Base-by-base conservation (phyloP, 2,888 invertebrate genomes). In the Ecliptopera silaceata region DNA sequence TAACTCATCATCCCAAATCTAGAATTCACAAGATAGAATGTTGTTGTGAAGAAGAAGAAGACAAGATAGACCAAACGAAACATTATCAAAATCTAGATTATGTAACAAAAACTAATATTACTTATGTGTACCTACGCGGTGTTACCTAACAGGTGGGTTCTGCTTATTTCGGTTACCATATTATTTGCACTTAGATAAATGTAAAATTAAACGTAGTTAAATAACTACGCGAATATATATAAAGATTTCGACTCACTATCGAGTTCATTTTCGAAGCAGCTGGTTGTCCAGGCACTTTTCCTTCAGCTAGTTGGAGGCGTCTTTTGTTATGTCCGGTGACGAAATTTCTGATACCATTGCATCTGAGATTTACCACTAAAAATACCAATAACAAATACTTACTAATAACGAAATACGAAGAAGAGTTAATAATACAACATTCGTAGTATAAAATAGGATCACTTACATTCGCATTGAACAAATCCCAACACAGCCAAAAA, bases 1-100 rank as follows among this genome's bases (percentile, higher is more conserved):
- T 13, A 88, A 62, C 56, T 87, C 87, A 0, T 77, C 63, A 55
- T 88, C 85, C 88, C 88, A 88, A 15, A 84, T 56, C 88, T 88
- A 59, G 29, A 59, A 51, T 46, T 52, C 10, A 36, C 38, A 52
- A 4, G n/a, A 12, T 31, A 53, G n/a, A n/a, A n/a, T n/a, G n/a
- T n/a, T n/a, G n/a, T n/a, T n/a, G n/a, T n/a, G n/a, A n/a, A n/a
- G n/a, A n/a, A n/a, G n/a, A n/a, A n/a, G n/a, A n/a, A n/a, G n/a
- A n/a, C n/a, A n/a, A n/a, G n/a, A n/a, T n/a, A n/a, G n/a, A n/a
- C n/a, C n/a, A n/a, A n/a, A n/a, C n/a, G n/a, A n/a, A n/a, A n/a
- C n/a, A n/a, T n/a, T n/a, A n/a, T n/a, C n/a, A n/a, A n/a, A n/a
- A n/a, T n/a, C n/a, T n/a, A n/a, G n/a, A n/a, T n/a, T n/a, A n/a